Base-by-base conservation (phyloP, 2,888 invertebrate genomes). In the Coecobrya sp. region DNA sequence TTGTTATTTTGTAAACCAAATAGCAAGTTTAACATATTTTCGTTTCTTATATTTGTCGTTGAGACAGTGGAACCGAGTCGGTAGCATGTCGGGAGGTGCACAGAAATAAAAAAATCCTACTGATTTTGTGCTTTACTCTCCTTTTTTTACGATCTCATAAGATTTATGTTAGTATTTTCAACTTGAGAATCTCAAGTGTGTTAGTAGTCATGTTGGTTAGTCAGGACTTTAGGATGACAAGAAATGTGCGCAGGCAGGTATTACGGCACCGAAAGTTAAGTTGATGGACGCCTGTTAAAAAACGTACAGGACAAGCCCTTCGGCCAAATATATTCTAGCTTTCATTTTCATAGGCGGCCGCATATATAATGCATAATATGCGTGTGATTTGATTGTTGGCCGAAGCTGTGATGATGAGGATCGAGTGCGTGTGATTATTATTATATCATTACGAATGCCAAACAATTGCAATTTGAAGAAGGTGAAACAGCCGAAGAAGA, bases 381-480 rank as follows among this genome's bases (percentile, higher is more conserved):
- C 55, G 76, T 79, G 36, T 70, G 70, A 79, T 55, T 52, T 25
- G 25, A 81, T 55, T 81, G 81, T 36, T 55, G 81, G 79, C 25
- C 5, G 25, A 13, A 42, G 22, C 8, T 49, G 45, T 49, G 76
- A 49, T 8, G 79, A 76, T 36, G 30, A 11, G 27, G 55, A 81
- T 55, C 11, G 59, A 55, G 81, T 81, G 81, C 81, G 81, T 81
- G 52, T 59, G 55, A 81, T 81, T 81, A 76, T 81, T 81, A 76
- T 45, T 76, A 55, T 81, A 81, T 81, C 81, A 81, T 55, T 55
- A 70, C 55, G 3, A 59, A 81, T 81, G 52, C 25, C 27, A 79
- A 79, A 79, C 79, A 79, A 79, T 79, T 25, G 79, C n/a, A 79
- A 79, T 25, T 79, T 52, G 27, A 55, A 49, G 49, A 79, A 52